These are phyloP conservation scores for Periplaneta americana DNA, from an alignment of 1,140 invertebrate genomes.

Conservation along the genomic window DNA sequence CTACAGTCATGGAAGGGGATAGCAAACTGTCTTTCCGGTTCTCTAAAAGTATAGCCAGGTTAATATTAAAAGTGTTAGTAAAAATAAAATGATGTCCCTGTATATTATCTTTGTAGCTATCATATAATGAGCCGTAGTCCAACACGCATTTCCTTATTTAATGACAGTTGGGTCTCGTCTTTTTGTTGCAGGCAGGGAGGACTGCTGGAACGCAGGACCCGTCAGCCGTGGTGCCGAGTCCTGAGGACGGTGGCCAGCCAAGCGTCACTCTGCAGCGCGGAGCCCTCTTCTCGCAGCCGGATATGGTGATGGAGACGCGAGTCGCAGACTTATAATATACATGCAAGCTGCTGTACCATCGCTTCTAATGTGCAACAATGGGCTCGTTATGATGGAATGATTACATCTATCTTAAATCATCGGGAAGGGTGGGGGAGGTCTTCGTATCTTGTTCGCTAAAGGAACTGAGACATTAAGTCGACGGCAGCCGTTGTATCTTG, in stretches of 20 bases:
- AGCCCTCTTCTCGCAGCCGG: not conserved
- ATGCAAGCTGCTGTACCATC: too few relatives aligned
- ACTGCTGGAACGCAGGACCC: not conserved
- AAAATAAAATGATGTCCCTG: too few relatives aligned
- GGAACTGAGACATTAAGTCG: not conserved
- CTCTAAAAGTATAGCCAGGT: too few relatives aligned
- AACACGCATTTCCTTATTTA: not conserved
- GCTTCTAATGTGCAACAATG: not conserved
- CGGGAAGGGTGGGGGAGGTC: not conserved
- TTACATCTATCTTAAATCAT: not conserved
- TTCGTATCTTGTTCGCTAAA: not conserved
- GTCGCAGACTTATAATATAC: not conserved
- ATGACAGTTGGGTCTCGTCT: not conserved
- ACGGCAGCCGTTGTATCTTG: not conserved
- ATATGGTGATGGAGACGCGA: not conserved
- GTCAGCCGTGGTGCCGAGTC: not conserved
- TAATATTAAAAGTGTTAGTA: too few relatives aligned
- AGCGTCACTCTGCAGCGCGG: too few relatives aligned
- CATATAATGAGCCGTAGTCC: too few relatives aligned
- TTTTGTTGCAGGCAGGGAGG: not conserved
- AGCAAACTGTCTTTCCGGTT: too few relatives aligned
- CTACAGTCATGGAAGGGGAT: too few relatives aligned
- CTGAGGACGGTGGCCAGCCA: not conserved
- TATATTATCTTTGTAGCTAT: too few relatives aligned
- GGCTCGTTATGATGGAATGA: not conserved